Evolutionary conservation across 23 tunicate species (phyloP), one percentile per base, ranked within the genome.

Genomic region (Trididemnum clinides): DNA sequence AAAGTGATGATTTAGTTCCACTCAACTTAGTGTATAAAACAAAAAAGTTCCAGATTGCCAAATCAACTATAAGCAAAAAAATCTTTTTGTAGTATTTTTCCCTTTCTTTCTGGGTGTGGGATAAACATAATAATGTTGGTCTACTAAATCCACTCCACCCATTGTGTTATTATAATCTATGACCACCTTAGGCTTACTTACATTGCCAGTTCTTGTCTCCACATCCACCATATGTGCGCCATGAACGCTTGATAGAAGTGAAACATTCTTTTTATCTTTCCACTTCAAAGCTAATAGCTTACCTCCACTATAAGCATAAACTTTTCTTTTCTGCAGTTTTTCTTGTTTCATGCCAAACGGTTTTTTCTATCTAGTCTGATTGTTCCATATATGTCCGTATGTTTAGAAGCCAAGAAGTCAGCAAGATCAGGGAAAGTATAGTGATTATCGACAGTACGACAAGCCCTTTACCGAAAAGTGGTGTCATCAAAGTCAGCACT

Each of bases 331-430:
- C 80, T 38, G 36, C 28, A 10, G 58, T 29, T 74, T 35, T 36
- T 74, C 57, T 44, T 74, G n/a, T n/a, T n/a, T n/a, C n/a, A n/a
- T n/a, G n/a, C 36, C 51, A 33, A 34, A 37, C 15, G 3, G 44
- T 66, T 18, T 66, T 66, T 78, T 12, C 71, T 4, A 20, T 57
- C 32, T 19, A 54, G 37, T 51, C 69, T 51, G 26, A 54, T 23
- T 2, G 69, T 78, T 57, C 84, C 84, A 28, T 78, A 75, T 12
- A 75, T 78, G 39, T 78, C 84, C 20, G 84, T 78, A 51, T 54
- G 22, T 3, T 78, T 51, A 3, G 23, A 10, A 22, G 32, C 36
- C 84, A 78, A 57, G 21, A 54, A 4, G 21, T 78, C 34, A 4
- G 34, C 66, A 29, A 78, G 84, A 27, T 78, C 36, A 3, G 36